A percentile compares a stretch with the other conserved stretches of the same genome.
Evolutionary conservation across 2,888 invertebrate species (phyloP).

Genomic region (Horisme vitalbata): DNA sequence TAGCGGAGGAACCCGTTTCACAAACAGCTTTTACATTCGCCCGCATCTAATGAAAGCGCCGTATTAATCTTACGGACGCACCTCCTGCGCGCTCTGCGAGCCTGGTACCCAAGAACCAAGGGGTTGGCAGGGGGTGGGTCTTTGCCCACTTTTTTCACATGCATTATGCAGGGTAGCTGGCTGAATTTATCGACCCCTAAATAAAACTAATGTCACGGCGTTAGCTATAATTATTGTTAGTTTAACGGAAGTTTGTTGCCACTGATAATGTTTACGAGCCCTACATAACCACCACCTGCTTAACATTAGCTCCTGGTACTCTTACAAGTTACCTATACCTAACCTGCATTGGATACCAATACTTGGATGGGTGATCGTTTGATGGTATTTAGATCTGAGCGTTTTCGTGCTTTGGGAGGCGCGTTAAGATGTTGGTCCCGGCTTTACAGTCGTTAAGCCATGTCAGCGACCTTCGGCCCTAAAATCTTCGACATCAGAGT

Average conservation of each 20-base stretch:
- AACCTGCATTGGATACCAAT: too few relatives aligned
- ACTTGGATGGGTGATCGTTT: too few relatives aligned
- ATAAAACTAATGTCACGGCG: conserved; percentile 60
- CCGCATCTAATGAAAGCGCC: conserved; percentile 77
- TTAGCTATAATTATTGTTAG: conserved; percentile 11
- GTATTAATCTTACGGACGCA: conserved; percentile 75
- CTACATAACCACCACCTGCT: too few relatives aligned
- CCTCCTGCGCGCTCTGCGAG: conserved; percentile 64
- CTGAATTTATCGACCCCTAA: conserved; percentile 71
- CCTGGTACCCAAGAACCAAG: conserved; percentile 70
- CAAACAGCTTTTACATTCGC: conserved; percentile 40
- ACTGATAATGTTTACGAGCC: too few relatives aligned
- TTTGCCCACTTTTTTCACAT: conserved; percentile 63
- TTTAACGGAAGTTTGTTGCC: background rate
- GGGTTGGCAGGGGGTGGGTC: conserved; percentile 55
- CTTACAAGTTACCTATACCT: too few relatives aligned
- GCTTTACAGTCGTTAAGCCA: too few relatives aligned
- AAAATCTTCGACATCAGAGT: too few relatives aligned
- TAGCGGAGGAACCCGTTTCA: conserved; percentile 41
- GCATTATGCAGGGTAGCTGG: conserved; percentile 69
- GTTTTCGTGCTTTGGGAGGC: too few relatives aligned
- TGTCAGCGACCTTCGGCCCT: too few relatives aligned
- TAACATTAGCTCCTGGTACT: too few relatives aligned
- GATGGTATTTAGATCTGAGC: too few relatives aligned
- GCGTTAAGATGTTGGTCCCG: too few relatives aligned